These are phyloP conservation scores for Aphidius ervi DNA, from an alignment of 1,140 invertebrate species.

Conservation along the genomic window DNA sequence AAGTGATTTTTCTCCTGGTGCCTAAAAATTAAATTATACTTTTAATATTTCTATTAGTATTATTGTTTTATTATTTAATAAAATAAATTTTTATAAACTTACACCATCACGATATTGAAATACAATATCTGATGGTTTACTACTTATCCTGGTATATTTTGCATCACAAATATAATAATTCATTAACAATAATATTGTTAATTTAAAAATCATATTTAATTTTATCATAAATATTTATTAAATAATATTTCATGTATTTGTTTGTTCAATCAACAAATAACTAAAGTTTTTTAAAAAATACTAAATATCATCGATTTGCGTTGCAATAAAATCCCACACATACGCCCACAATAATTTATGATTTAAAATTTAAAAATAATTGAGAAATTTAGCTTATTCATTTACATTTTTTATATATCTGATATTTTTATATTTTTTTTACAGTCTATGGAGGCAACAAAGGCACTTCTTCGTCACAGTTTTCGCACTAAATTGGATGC, in stretches of 20 bases:
- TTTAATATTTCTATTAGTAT: slow-evolving; percentile 10
- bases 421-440: slow-evolving; percentile 20
- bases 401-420: too few species aligned
- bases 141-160: slow-evolving; percentile 37
- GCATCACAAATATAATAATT: slow-evolving; percentile 3
- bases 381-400: too few species aligned
- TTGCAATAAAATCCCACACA: slow-evolving; percentile 17
- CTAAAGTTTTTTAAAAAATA: too few species aligned
- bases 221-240: too few species aligned
- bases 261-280: too few species aligned
- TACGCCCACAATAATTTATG: slow-evolving; percentile 13
- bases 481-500: slow-evolving; percentile 55
- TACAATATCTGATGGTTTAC: slow-evolving; percentile 34
- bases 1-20: slow-evolving; percentile 54
- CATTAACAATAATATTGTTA: neutral
- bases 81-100: slow-evolving; percentile 17
- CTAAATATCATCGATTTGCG: too few species aligned
- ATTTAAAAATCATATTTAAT: too few species aligned
- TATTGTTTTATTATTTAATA: neutral
- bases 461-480: slow-evolving; percentile 55
- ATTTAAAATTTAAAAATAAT: too few species aligned
- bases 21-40: slow-evolving; percentile 36
- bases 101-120: slow-evolving; percentile 41
- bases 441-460: slow-evolving; percentile 61
- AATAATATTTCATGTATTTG: too few species aligned